Percentiles rank a stretch among this genome's conserved stretches.
These are phyloP conservation scores for Hirudinaria manillensis DNA, from an alignment of 2,888 invertebrate species.

Conservation along the genomic window DNA sequence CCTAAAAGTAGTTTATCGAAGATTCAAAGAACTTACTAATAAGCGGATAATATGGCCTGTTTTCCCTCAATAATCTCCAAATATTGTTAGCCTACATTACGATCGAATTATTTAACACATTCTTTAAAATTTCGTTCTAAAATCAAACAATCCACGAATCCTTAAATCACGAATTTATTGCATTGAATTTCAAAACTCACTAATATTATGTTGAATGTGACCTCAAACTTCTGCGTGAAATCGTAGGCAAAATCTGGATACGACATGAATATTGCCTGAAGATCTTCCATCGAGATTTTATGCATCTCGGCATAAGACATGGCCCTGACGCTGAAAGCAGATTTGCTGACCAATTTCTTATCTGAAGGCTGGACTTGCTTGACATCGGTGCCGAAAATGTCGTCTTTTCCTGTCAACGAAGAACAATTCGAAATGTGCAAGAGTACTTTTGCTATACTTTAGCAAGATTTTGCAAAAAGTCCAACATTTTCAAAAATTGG, in stretches of 20 bases:
- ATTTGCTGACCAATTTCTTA: slow-evolving; percentile 45
- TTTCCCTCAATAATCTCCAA: no score
- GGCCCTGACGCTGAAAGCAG: slow-evolving; percentile 51
- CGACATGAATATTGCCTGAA: slow-evolving; percentile 49
- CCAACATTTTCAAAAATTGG: background rate
- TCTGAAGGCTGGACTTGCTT: slow-evolving; percentile 34
- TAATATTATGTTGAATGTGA: slow-evolving; percentile 52
- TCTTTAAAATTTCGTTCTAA: no score
- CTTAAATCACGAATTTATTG: no score
- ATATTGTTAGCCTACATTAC: no score
- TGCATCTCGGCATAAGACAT: slow-evolving; percentile 54
- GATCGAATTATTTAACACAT: no score
- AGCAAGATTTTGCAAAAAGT: background rate
- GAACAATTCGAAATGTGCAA: background rate
- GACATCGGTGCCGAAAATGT: slow-evolving; percentile 53
- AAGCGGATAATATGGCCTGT: no score
- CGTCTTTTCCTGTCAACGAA: slow-evolving; percentile 50
- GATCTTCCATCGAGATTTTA: slow-evolving; percentile 50
- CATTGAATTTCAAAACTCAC: slow-evolving; percentile 40
- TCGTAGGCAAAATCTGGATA: slow-evolving; percentile 53
- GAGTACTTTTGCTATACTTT: background rate
- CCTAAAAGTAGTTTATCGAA: background rate
- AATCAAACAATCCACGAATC: no score
- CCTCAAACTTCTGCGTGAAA: slow-evolving; percentile 48
- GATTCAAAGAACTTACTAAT: no score